phyloP scores from a whole-genome alignment of 2,888 invertebrate genomes.

The Drosophila acutilabella region DNA sequence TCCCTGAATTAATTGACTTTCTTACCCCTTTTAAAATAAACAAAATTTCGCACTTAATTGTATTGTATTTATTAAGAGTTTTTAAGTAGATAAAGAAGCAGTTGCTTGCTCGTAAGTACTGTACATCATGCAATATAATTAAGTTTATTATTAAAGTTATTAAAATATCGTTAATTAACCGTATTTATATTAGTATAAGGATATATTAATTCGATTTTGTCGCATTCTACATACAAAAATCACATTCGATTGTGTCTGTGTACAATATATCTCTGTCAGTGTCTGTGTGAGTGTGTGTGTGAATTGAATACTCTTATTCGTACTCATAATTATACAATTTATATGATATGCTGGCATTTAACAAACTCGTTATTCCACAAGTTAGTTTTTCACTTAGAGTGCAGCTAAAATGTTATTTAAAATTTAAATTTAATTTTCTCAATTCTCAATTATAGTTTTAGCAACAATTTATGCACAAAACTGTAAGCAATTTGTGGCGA shows the following conservation, averaged over 20 bases:
- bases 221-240: conserved; percentile 63
- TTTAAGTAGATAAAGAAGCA: conserved; percentile 50
- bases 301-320: conserved; percentile 9
- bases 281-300: conserved; percentile 12
- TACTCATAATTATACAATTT: conserved; percentile 21
- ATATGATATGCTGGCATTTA: conserved; percentile 40
- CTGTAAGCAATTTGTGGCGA: conserved; percentile 53
- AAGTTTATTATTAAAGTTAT: conserved; percentile 14
- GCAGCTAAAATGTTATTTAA: conserved; percentile 7
- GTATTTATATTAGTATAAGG: conserved; percentile 9
- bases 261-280: conserved; percentile 3
- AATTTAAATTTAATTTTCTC: conserved; percentile 19
- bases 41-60: conserved; percentile 11
- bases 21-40: not conserved
- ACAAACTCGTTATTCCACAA: conserved; percentile 27
- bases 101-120: conserved; percentile 46
- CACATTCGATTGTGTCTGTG: conserved; percentile 60
- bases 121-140: conserved; percentile 46
- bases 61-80: conserved; percentile 39
- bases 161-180: conserved; percentile 12
- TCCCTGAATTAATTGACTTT: no score
- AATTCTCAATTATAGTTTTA: conserved; percentile 4
- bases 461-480: conserved; percentile 13
- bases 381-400: conserved; percentile 9
- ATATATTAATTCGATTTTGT: conserved; percentile 30